Base-by-base conservation (phyloP, 2,888 invertebrate genomes). In the Tolmerus cingulatus region DNA sequence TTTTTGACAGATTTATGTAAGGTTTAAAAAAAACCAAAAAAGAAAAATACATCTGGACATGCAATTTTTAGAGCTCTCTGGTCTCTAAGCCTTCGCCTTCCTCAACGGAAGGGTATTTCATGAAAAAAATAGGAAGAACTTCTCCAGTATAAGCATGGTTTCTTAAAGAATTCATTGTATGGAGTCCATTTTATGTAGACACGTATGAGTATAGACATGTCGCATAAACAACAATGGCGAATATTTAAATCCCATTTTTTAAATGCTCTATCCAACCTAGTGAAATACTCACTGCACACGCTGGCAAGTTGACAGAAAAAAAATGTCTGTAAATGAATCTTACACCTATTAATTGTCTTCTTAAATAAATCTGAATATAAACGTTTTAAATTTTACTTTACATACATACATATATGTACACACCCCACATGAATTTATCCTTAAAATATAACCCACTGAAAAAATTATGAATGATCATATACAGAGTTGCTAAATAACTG, bases 1-100 rank as follows among this genome's bases (percentile, higher is more conserved):
- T 23, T 78, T 78, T 78, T 46, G 51, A 79, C 51, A 79, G 23
- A 51, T 79, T 79, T 51, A 51, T 79, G 79, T 51, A 79, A 23
- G 51, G 51, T 51, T 79, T 79, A 23, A 19, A 78, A 78, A 66
- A 40, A 9, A 12, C 23, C 23, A n/a, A 78, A 78, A 43, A 23
- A 43, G 78, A 78, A 51, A 16, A 79, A 79, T 51, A 51, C 51
- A 30, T 46, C 23, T 79, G 79, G 51, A 51, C 79, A 79, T 79
- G 79, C 79, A 79, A 79, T 79, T 40, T 78, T 23, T 78, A 78
- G 40, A 19, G 78, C 37, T 43, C 9, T 43, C 9, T 66, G 66
- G 57, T 2, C 27, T 66, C 66, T 66, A 66, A 66, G 27, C 66
- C 66, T 66, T 66, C 27, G 66, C 66, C 66, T 66, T 66, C 19